A percentile compares a stretch with the other conserved stretches of the same genome.
Conservation (phyloP, 2,888 invertebrate genomes). For the Drosophila histrio region DNA sequence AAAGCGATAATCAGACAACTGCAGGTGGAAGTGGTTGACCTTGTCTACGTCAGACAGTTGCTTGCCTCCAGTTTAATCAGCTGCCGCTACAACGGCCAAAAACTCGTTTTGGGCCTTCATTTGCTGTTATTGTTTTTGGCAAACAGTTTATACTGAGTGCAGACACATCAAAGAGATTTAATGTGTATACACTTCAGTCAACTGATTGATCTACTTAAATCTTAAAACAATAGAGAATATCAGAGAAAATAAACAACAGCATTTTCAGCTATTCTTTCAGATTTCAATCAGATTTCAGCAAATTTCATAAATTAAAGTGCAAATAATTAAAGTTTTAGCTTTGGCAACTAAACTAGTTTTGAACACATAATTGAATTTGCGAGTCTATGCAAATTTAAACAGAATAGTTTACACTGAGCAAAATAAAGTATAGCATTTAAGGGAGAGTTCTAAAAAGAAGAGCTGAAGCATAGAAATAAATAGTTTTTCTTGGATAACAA, state of each 20-base stretch:
- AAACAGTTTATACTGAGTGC: not conserved
- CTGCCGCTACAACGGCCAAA: slow-evolving; percentile 10
- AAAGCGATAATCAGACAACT: slow-evolving; percentile 11
- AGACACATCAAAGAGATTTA: slow-evolving; percentile 20
- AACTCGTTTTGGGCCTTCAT: slow-evolving; percentile 22
- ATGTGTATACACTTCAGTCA: not conserved
- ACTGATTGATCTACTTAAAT: slow-evolving; percentile 7
- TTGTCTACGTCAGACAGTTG: slow-evolving; percentile 34
- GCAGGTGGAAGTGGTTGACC: slow-evolving; percentile 56
- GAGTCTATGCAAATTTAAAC: not conserved
- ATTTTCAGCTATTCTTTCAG: not conserved
- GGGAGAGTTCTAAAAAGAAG: not conserved
- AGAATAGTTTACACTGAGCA: not conserved
- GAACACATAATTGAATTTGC: not conserved
- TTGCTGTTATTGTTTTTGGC: slow-evolving; percentile 11
- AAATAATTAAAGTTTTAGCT: not conserved
- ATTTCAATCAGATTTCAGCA: slow-evolving; percentile 9
- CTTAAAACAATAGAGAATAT: not conserved
- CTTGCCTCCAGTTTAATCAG: slow-evolving; percentile 32
- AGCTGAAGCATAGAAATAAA: not conserved
- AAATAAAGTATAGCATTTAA: not conserved
- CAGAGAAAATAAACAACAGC: not conserved
- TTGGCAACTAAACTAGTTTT: not conserved
- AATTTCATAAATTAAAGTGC: not conserved
- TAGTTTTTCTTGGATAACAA: not conserved